Percentiles rank a stretch among this genome's conserved stretches.
Evolutionary conservation across 1,140 invertebrate genomes (phyloP).

Genomic region (Drosophila orosa): DNA sequence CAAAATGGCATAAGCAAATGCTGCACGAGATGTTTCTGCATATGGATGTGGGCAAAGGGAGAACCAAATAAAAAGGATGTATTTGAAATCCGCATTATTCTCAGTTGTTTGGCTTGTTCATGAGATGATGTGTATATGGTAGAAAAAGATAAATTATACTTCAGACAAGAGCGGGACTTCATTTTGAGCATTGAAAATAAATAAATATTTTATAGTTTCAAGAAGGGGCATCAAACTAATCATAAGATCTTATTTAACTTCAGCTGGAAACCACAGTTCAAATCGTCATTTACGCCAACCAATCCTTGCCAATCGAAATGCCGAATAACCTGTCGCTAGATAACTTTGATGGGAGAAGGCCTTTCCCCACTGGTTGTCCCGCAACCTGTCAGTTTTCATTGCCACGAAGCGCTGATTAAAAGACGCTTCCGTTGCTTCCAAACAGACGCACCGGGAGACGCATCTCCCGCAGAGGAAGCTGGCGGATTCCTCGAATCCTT

Average conservation of each 20-base stretch:
- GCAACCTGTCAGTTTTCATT: slow-evolving; percentile 72
- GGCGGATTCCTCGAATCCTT: slow-evolving; percentile 2
- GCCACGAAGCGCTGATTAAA: slow-evolving; percentile 69
- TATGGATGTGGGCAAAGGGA: slow-evolving; percentile 1
- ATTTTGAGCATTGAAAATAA: not conserved
- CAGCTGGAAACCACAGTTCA: too few relatives aligned
- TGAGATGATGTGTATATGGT: too few relatives aligned
- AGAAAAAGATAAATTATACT: not conserved
- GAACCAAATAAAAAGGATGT: slow-evolving; percentile 10
- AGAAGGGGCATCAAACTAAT: too few relatives aligned
- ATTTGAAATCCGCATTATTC: not conserved
- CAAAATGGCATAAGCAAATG: slow-evolving; percentile 69
- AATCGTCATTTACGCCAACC: not conserved
- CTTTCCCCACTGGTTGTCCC: slow-evolving; percentile 12
- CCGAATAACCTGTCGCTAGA: not conserved
- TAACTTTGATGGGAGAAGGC: slow-evolving; percentile 1
- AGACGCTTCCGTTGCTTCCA: slow-evolving; percentile 51
- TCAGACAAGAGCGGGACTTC: not conserved
- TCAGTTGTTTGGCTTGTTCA: too few relatives aligned
- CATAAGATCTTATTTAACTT: too few relatives aligned
- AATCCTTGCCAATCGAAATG: not conserved
- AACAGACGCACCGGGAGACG: slow-evolving; percentile 39
- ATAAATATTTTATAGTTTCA: not conserved
- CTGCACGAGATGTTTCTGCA: slow-evolving; percentile 23
- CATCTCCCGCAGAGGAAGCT: slow-evolving; percentile 30